phyloP scores from a whole-genome alignment of 2,888 invertebrate species.

The Tricholauxania praeusta region DNA sequence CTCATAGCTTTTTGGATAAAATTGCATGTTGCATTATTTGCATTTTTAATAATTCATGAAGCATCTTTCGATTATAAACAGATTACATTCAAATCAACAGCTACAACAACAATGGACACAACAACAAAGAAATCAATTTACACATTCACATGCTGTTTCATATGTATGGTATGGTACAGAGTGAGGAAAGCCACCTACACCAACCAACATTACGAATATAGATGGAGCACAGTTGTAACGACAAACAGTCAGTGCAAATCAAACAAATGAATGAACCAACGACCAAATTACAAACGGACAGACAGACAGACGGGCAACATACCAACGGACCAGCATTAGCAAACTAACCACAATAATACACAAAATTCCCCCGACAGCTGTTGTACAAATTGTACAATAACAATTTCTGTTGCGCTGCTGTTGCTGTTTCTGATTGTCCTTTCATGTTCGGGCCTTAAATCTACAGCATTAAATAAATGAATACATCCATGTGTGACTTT shows the following conservation, averaged over 20 bases:
- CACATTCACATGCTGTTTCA: not conserved
- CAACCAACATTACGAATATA: not conserved
- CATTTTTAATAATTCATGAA: constrained; percentile 3
- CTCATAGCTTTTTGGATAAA: too few relatives aligned
- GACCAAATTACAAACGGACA: not conserved
- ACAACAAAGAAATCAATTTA: constrained; percentile 23
- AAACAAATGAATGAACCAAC: not conserved
- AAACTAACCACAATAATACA: constrained; percentile 23
- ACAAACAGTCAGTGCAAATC: too few relatives aligned
- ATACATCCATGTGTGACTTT: too few relatives aligned
- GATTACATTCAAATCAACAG: constrained; percentile 19
- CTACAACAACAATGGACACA: constrained; percentile 12
- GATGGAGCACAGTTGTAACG: too few relatives aligned
- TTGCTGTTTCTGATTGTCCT: constrained; percentile 9
- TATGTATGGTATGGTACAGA: not conserved
- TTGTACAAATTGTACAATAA: constrained; percentile 23
- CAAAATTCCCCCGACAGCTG: constrained; percentile 14
- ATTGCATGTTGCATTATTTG: not conserved
- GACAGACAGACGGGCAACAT: not conserved
- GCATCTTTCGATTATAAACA: constrained; percentile 16
- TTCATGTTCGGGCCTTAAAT: constrained; percentile 3
- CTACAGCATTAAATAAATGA: too few relatives aligned
- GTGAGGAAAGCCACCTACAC: not conserved
- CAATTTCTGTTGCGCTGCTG: constrained; percentile 1
- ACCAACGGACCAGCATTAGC: constrained; percentile 7